Conservation (phyloP, 2,113 vertebrate species). For the Meleagris gallopavo region DNA sequence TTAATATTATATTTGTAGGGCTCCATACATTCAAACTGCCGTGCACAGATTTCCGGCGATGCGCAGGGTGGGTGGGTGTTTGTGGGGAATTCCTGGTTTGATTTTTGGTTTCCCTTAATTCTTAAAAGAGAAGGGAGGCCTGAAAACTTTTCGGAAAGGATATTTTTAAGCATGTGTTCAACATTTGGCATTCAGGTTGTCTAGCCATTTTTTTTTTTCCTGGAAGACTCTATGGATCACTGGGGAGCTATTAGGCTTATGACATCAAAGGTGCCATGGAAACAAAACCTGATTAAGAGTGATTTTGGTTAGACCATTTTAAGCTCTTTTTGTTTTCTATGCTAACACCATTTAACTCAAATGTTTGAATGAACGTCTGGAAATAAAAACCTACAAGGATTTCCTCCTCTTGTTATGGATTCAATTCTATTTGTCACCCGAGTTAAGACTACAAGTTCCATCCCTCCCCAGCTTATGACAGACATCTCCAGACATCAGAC, state of each 20-base stretch:
- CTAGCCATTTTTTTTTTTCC: neutral
- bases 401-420: neutral
- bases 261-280: constrained; percentile 70
- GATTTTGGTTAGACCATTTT: constrained; percentile 57
- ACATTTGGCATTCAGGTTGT: constrained; percentile 30
- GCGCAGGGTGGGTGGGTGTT: neutral
- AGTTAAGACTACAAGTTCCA: neutral
- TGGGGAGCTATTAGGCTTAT: constrained; percentile 53
- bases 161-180: constrained; percentile 23
- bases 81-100: neutral
- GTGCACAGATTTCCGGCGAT: neutral
- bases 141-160: constrained; percentile 15
- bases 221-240: constrained; percentile 50
- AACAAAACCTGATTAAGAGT: constrained; percentile 71
- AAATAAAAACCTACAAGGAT: neutral
- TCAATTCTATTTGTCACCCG: neutral
- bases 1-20: constrained; percentile 50
- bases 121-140: constrained; percentile 6
- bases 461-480: rapidly evolving
- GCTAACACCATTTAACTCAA: neutral
- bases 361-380: constrained; percentile 36
- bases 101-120: neutral
- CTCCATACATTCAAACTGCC: neutral
- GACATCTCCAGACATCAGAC: neutral
- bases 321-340: neutral